These are phyloP conservation scores for Carassius auratus DNA, from an alignment of 2,113 vertebrate species.

Conservation along the genomic window DNA sequence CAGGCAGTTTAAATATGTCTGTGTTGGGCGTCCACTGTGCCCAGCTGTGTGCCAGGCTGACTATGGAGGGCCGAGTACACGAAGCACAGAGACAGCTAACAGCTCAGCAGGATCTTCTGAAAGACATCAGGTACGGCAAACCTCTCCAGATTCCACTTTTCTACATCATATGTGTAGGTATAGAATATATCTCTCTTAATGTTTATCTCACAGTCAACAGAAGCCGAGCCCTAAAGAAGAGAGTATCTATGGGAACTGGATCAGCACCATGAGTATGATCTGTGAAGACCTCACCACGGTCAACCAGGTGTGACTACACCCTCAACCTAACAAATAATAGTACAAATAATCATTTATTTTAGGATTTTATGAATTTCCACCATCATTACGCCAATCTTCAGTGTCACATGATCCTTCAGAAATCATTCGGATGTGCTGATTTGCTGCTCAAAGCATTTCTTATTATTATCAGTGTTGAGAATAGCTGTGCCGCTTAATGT, in stretches of 20 bases:
- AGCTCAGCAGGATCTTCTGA: conserved; percentile 72
- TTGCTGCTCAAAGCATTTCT: not conserved
- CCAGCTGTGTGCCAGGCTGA: conserved; percentile 76
- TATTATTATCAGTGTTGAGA: not conserved
- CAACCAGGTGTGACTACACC: conserved; percentile 56
- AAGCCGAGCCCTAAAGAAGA: conserved; percentile 69
- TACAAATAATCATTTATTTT: not conserved
- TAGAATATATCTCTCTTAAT: not conserved
- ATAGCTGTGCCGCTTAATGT: not conserved
- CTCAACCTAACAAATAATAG: not conserved
- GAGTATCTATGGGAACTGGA: conserved; percentile 77
- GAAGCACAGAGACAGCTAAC: conserved; percentile 73
- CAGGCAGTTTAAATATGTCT: conserved; percentile 68
- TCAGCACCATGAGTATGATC: conserved; percentile 74
- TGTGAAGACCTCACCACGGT: conserved; percentile 69
- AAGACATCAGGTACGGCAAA: conserved; percentile 68
- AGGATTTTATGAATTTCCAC: not conserved
- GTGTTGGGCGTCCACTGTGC: conserved; percentile 77
- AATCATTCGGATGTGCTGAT: not conserved
- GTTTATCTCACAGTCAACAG: conserved; percentile 59
- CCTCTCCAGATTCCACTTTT: not conserved
- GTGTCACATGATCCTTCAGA: not conserved
- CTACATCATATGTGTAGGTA: conserved; percentile 1
- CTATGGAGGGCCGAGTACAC: conserved; percentile 76
- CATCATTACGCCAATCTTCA: not conserved